Evolutionary conservation across 1,140 invertebrate species (phyloP).

Genomic region (Leptinotarsa lineolata): DNA sequence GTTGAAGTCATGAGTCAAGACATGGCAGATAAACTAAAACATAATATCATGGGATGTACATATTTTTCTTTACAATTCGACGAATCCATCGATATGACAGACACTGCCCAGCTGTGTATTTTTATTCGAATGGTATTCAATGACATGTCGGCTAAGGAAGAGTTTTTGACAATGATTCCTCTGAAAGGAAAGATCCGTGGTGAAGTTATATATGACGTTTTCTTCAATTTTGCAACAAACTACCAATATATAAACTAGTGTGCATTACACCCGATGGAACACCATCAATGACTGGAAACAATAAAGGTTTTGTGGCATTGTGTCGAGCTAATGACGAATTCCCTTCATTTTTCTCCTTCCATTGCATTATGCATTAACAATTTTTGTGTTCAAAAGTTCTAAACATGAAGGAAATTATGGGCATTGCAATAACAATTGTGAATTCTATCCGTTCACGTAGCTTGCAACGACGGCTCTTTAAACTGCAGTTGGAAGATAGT

Average conservation of each 20-base stretch:
- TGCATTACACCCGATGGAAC: no score
- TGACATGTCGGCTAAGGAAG: slow-evolving; percentile 44
- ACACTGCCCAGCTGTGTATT: slow-evolving; percentile 45
- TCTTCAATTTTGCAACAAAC: slow-evolving; percentile 25
- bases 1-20: slow-evolving; percentile 29
- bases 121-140: slow-evolving; percentile 45
- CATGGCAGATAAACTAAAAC: slow-evolving; percentile 28
- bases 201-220: slow-evolving; percentile 15
- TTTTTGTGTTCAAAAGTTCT: no score
- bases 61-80: slow-evolving; percentile 35
- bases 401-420: no score
- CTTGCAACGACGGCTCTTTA: no score
- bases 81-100: slow-evolving; percentile 46
- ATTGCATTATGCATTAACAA: slow-evolving; percentile 34
- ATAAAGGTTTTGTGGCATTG: slow-evolving; percentile 32
- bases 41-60: slow-evolving; percentile 22
- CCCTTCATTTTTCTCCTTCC: slow-evolving; percentile 20
- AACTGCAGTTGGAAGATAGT: neutral
- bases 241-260: no score
- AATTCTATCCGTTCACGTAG: slow-evolving; percentile 25
- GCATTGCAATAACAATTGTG: slow-evolving; percentile 13
- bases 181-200: no score
- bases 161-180: slow-evolving; percentile 15
- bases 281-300: slow-evolving; percentile 22
- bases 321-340: slow-evolving; percentile 16